Percentiles rank a stretch among this genome's conserved stretches.
These are phyloP conservation scores for Euproctis similis DNA, from an alignment of 2,888 invertebrate species.

Conservation along the genomic window DNA sequence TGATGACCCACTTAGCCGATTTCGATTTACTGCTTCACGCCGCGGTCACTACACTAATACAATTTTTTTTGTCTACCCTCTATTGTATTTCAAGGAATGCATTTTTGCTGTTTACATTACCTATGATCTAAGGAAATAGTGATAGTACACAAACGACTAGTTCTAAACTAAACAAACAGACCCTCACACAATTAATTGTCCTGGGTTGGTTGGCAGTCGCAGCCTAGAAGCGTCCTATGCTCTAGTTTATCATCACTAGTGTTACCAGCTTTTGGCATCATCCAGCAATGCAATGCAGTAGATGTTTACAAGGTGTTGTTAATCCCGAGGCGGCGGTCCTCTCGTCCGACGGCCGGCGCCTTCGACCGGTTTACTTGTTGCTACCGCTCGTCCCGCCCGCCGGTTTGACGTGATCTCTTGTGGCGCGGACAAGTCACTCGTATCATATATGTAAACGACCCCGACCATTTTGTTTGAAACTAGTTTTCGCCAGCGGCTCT, in stretches of 20 bases:
- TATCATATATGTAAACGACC: slow-evolving; percentile 68
- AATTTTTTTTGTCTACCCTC: slow-evolving; percentile 57
- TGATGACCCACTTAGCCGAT: slow-evolving; percentile 70
- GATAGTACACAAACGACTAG: no score
- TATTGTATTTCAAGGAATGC: slow-evolving; percentile 27
- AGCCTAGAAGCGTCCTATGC: no score
- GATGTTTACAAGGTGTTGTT: slow-evolving; percentile 72
- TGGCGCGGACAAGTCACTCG: slow-evolving; percentile 57
- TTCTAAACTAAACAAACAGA: no score
- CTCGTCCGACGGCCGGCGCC: slow-evolving; percentile 60
- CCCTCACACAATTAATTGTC: no score
- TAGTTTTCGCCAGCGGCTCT: no score
- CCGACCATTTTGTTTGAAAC: slow-evolving; percentile 45
- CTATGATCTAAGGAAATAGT: no score
- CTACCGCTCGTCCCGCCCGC: slow-evolving; percentile 59
- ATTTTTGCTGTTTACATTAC: slow-evolving; percentile 2
- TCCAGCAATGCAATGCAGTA: no score
- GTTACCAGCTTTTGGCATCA: no score
- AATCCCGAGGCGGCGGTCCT: slow-evolving; percentile 50
- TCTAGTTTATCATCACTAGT: no score
- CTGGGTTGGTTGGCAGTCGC: no score
- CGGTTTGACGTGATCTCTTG: slow-evolving; percentile 71
- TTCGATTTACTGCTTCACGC: slow-evolving; percentile 61
- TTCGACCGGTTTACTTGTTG: slow-evolving; percentile 67
- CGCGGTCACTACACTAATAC: slow-evolving; percentile 43